phyloP scores from a whole-genome alignment of 1,140 invertebrate species.

The Ooceraea biroi region DNA sequence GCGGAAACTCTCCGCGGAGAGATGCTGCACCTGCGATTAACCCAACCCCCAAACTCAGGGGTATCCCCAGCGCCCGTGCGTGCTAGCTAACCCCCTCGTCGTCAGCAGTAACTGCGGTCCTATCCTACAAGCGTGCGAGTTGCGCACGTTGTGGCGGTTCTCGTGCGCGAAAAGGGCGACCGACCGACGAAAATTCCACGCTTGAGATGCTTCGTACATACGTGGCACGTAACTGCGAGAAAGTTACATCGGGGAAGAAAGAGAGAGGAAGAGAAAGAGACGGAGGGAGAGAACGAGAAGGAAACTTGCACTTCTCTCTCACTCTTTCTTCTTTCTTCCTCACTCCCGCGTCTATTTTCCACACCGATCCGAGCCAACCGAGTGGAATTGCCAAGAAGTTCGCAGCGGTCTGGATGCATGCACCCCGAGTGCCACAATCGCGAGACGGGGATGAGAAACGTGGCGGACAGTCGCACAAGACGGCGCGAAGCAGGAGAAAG shows the following conservation, averaged over 20 bases:
- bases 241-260: constrained; percentile 72
- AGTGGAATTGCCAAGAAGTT: constrained; percentile 74
- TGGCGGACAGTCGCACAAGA: too few relatives aligned
- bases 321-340: constrained; percentile 40
- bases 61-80: background rate
- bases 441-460: constrained; percentile 25
- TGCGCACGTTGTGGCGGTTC: constrained; percentile 69
- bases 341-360: constrained; percentile 15
- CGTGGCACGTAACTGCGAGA: constrained; percentile 74
- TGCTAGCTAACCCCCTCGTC: constrained; percentile 12
- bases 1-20: constrained; percentile 55
- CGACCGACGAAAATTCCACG: constrained; percentile 66
- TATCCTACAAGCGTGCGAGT: constrained; percentile 58
- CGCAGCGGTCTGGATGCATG: constrained; percentile 32
- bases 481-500: background rate
- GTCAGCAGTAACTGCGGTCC: constrained; percentile 60
- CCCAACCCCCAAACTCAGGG: constrained; percentile 9
- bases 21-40: constrained; percentile 62
- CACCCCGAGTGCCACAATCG: constrained; percentile 43
- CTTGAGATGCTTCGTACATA: constrained; percentile 74
- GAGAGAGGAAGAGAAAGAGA: too few relatives aligned
- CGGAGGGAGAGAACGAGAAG: too few relatives aligned
- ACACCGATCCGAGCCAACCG: constrained; percentile 58
- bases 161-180: constrained; percentile 33
- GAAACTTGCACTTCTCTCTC: constrained; percentile 35